Base-by-base conservation (phyloP, 1,140 invertebrate species). In the Zaprionus nigranus region DNA sequence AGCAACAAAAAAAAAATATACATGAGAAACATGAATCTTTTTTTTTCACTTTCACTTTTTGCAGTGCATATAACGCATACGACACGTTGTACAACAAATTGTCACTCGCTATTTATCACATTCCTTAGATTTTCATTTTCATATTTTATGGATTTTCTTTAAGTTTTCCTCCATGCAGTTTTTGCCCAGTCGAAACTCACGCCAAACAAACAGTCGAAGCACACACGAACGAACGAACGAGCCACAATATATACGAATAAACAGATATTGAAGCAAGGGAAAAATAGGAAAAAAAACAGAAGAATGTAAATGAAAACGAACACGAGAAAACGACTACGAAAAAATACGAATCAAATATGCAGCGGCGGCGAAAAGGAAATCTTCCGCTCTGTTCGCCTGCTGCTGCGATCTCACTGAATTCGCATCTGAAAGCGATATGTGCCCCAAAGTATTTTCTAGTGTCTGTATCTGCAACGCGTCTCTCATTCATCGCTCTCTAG, bases 391-490 rank as follows among this genome's bases (percentile, higher is more conserved):
- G 70, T 57, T 77, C 81, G 54, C 34, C 61, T 74, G 64, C 53
- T 75, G 71, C 58, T 65, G 57, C 57, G 71, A 85, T 65, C 83
- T 74, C 79, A 80, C 83, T 78, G 83, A 74, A 80, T 78, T 68
- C 66, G 77, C 82, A 83, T 84, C 84, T 80, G 81, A 88, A 90
- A 81, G 61, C 81, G 81, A 69, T 70, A 88, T 88, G 84, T 88
- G 74, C 64, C 76, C 58, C 64, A 70, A 54, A 68, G 73, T 22
- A 60, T 67, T 34, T 46, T 68, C 17, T 54, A 28, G 46, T 38
- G 49, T 60, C 59, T 73, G 60, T 69, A 72, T 71, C 62, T 76
- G 40, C 34, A 63, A 26, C 36, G 24, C 15, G 6, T 20, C 54
- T 26, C 61, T 59, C 76, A 11, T 34, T 46, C 60, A 6, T 34